These are phyloP conservation scores for Tachycineta bicolor DNA, from an alignment of 2,113 vertebrate genomes.

Conservation along the genomic window DNA sequence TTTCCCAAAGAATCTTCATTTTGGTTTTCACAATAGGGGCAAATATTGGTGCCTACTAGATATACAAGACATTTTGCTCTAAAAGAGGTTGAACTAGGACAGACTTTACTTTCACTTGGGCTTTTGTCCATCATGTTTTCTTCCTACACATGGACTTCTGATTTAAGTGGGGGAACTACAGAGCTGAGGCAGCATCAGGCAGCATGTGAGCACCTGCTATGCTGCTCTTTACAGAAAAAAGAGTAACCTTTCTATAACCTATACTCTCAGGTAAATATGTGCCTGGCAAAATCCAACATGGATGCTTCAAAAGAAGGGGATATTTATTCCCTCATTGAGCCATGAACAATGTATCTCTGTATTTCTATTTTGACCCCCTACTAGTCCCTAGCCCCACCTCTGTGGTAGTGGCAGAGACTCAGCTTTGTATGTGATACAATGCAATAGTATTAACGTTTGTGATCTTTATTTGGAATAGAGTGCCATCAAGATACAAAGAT, in stretches of 20 bases:
- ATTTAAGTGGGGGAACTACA: background rate
- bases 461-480: background rate
- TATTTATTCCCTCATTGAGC: background rate
- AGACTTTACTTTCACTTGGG: background rate
- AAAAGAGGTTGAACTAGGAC: background rate
- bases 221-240: background rate
- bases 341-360: background rate
- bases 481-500: background rate
- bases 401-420: background rate
- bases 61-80: background rate
- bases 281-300: background rate
- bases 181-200: background rate
- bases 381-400: background rate
- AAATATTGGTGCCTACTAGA: background rate
- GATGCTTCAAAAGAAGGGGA: background rate
- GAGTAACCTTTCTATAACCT: background rate
- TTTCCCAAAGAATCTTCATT: background rate
- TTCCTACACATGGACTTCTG: background rate
- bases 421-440: background rate
- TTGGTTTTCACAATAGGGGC: background rate
- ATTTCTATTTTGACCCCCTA: background rate
- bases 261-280: background rate
- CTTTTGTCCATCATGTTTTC: background rate
- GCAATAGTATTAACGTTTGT: background rate
- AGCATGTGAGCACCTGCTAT: background rate